Base-by-base conservation (phyloP, 2,797 vertebrate genomes). In the Salmo trutta region DNA sequence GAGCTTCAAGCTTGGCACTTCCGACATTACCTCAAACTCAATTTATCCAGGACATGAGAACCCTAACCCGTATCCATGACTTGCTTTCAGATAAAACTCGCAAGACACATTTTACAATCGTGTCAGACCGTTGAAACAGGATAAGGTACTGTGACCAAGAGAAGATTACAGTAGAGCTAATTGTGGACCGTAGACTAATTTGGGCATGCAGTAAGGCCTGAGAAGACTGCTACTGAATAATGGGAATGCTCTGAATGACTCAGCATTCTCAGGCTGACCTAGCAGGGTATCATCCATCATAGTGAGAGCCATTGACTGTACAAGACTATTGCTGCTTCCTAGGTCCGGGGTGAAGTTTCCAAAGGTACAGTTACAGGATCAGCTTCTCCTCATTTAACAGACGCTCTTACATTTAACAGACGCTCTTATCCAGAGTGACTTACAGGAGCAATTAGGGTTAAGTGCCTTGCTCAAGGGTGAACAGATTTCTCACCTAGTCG, bases 201-300 rank as follows among this genome's bases (percentile, higher is more conserved):
- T n/a, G 81, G 80, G 41, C 41, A 47, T 47, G 73, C 69, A 19
- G 36, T 54, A 80, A 76, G 75, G 81, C 81, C 10, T 17, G 71
- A 73, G 80, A 82, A 77, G 81, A 71, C 16, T 84, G 82, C 83
- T 6, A 54, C 81, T 84, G 88, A 87, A 89, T 84, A 81, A 78
- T 80, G 83, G 81, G 80, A 87, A 87, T 88, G 84, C 36, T 71
- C 82, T 81, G 75, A 85, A 86, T 91, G 92, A 93, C 84, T 92
- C 91, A 91, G 90, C 90, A 7, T 79, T 87, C 77, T 87, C 79
- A 67, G 84, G 80, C 21, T 73, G 84, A 86, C 75, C 72, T 82
- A 81, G 83, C 88, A 76, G 82, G 41, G 41, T 2, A 47, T 47
- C 80, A 86, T 91, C 85, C 83, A 84, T 92, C 89, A 81, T 82